Percentiles rank a stretch among this genome's conserved stretches.
phyloP scores from a whole-genome alignment of 2,113 vertebrate genomes.

The Ammospiza caudacuta region DNA sequence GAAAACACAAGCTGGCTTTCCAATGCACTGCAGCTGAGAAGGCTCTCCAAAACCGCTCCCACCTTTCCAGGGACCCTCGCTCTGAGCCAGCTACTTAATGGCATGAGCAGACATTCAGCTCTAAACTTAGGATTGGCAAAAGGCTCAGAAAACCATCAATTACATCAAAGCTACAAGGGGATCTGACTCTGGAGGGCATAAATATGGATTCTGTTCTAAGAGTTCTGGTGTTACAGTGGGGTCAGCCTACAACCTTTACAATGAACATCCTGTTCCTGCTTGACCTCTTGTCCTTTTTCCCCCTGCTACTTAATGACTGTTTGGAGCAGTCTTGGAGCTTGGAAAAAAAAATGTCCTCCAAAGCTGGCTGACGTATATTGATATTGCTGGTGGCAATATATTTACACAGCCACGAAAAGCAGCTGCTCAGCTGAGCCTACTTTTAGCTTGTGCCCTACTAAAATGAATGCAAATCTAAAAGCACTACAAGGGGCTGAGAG shows the following conservation, averaged over 20 bases:
- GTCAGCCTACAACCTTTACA: conserved; percentile 71
- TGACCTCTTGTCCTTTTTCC: conserved; percentile 67
- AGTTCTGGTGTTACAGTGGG: conserved; percentile 73
- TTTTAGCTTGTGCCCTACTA: conserved; percentile 10
- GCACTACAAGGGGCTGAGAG: not conserved
- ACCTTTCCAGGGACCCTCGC: conserved; percentile 63
- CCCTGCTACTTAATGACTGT: conserved; percentile 47
- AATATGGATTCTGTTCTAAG: conserved; percentile 69
- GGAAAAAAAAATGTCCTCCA: not conserved
- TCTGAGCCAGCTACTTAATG: conserved; percentile 64
- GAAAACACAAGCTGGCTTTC: conserved; percentile 59
- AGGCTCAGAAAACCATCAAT: conserved; percentile 65
- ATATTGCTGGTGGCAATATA: conserved; percentile 59
- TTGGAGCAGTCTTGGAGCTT: conserved; percentile 40
- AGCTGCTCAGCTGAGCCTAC: conserved; percentile 27
- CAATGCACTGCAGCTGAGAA: conserved; percentile 60
- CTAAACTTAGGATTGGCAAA: conserved; percentile 46
- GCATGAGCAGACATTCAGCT: conserved; percentile 56
- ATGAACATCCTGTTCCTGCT: conserved; percentile 67
- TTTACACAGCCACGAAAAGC: conserved; percentile 57
- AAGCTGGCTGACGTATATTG: conserved; percentile 38
- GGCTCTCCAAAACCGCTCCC: conserved; percentile 28
- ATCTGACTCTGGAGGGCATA: conserved; percentile 58
- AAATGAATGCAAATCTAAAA: conserved; percentile 12
- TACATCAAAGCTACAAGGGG: conserved; percentile 62